Evolutionary conservation across 2,888 invertebrate genomes (phyloP).

Genomic region (Rhopalosiphum nymphaeae): DNA sequence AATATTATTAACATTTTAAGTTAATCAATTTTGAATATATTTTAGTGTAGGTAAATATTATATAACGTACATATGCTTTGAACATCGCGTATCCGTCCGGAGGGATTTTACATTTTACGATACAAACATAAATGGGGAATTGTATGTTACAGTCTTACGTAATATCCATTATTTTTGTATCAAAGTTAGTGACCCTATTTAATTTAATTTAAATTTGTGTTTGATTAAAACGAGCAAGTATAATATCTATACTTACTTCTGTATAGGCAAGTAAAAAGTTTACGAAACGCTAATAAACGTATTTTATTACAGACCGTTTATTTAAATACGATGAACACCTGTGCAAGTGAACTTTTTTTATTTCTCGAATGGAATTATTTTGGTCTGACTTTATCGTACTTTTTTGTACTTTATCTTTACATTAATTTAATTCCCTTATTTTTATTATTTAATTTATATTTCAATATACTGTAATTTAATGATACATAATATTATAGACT

Average conservation of each 20-base stretch:
- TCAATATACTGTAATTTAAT: not conserved
- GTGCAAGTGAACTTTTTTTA: not conserved
- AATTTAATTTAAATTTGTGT: not conserved
- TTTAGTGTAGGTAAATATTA: not conserved
- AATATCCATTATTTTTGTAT: not conserved
- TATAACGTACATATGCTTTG: not conserved
- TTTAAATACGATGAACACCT: not conserved
- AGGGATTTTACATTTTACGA: constrained; percentile 22
- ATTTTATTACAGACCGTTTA: not conserved
- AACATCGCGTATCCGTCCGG: not conserved
- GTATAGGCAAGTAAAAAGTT: not conserved
- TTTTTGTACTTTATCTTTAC: not conserved
- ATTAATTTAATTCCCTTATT: not conserved
- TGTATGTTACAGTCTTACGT: not conserved
- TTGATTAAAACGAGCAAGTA: constrained; percentile 9
- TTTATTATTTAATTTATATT: not conserved
- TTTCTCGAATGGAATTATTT: not conserved
- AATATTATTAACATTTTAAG: not conserved
- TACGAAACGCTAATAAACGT: not conserved
- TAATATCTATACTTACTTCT: not conserved
- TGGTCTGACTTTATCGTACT: not conserved
- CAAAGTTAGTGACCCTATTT: not conserved
- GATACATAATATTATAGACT: not conserved
- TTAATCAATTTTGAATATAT: constrained; percentile 27
- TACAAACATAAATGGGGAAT: not conserved